Conservation (phyloP, 2,113 vertebrate genomes). For the Orientallactaga bullata region DNA sequence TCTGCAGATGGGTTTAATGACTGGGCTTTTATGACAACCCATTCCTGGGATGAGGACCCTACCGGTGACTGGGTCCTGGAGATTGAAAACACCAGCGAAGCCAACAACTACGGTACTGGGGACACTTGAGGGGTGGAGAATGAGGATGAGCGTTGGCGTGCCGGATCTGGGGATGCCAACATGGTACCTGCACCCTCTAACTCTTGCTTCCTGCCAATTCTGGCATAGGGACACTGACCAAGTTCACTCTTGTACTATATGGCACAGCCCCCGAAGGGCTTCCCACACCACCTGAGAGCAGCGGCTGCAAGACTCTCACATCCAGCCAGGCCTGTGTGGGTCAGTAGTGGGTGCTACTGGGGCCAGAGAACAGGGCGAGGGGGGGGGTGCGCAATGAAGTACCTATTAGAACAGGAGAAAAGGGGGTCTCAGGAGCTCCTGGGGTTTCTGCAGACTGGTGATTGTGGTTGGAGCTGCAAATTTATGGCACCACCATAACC, state of each 20-base stretch:
- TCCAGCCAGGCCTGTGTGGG: slow-evolving; percentile 97
- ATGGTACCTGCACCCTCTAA: not conserved
- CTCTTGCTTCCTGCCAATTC: rapidly evolving
- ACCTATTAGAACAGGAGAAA: not conserved
- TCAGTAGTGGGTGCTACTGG: slow-evolving; percentile 84
- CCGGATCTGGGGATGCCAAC: rapidly evolving
- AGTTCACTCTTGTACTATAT: slow-evolving; percentile 95
- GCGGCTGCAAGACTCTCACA: slow-evolving; percentile 96
- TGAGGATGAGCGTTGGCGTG: no score
- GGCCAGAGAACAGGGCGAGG: no score
- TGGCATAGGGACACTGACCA: slow-evolving; percentile 92
- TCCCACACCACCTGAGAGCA: slow-evolving; percentile 92
- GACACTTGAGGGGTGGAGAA: rapidly evolving
- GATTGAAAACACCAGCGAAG: slow-evolving; percentile 94
- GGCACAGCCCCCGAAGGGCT: slow-evolving; percentile 91
- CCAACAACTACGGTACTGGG: slow-evolving; percentile 93
- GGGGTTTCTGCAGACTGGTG: rapidly evolving
- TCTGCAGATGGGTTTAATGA: slow-evolving; percentile 97
- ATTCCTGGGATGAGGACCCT: slow-evolving; percentile 97
- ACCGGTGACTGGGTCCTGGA: slow-evolving; percentile 94
- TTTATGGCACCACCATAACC: not conserved
- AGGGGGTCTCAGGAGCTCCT: no score
- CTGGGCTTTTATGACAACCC: slow-evolving; percentile 99
- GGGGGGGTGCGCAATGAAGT: no score
- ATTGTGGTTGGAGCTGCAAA: no score